Evolutionary conservation across 37 sponge, comb jelly and placozoan species (phyloP).

Genomic region (Geodia barretti): DNA sequence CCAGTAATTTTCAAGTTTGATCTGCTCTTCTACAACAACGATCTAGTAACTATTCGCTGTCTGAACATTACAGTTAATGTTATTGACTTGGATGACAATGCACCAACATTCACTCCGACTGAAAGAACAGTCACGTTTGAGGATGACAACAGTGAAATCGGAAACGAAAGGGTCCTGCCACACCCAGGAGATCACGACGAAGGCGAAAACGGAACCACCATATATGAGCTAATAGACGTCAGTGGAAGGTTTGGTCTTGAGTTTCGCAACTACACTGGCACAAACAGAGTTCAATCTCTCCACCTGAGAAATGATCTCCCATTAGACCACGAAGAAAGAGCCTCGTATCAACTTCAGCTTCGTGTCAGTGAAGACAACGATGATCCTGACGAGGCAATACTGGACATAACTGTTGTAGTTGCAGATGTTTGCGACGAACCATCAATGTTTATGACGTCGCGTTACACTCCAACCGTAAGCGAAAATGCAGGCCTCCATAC

Average conservation of each 20-base stretch:
- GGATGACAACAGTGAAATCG: background rate
- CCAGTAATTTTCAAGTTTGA: conserved; percentile 20
- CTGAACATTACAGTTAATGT: conserved; percentile 15
- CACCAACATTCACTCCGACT: conserved; percentile 36
- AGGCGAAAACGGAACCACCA: conserved; percentile 21
- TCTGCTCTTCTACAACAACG: background rate
- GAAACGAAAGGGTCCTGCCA: background rate
- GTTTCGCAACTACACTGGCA: background rate
- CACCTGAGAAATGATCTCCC: background rate
- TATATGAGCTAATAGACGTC: conserved; percentile 9
- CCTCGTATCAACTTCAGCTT: conserved; percentile 1
- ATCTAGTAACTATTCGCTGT: background rate
- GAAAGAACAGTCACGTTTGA: background rate
- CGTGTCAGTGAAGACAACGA: conserved; percentile 26
- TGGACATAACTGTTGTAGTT: conserved; percentile 7
- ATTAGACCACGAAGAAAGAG: conserved; percentile 22
- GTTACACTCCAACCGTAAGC: background rate
- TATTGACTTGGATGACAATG: conserved; percentile 67
- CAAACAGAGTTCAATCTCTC: background rate
- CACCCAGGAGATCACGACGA: conserved; percentile 39
- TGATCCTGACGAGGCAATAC: background rate
- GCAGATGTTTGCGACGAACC: conserved; percentile 37
- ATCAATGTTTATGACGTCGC: conserved; percentile 13
- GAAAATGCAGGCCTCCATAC: conserved; percentile 14
- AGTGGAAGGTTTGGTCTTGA: conserved; percentile 3